Evolutionary conservation across 2,797 vertebrate species (phyloP).

Genomic region (Todus mexicanus): DNA sequence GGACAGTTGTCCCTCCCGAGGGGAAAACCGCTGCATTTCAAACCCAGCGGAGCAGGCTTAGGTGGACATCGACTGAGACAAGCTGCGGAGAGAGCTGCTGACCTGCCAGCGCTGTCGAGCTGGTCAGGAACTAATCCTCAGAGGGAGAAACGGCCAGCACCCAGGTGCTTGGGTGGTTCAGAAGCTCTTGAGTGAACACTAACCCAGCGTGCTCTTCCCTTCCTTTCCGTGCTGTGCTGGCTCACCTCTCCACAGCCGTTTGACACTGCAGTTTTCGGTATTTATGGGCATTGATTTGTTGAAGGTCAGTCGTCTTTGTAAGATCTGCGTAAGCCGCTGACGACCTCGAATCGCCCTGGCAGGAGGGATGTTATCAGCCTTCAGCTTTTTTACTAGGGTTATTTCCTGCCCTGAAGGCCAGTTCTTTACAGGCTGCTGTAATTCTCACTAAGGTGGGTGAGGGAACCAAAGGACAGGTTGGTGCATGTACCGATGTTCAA

Average conservation of each 20-base stretch:
- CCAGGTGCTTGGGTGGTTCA: background rate
- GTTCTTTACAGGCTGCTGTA: background rate
- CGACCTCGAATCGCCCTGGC: background rate
- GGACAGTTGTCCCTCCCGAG: background rate
- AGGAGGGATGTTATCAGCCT: slow-evolving; percentile 15
- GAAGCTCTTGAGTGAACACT: slow-evolving; percentile 21
- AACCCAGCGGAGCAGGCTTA: background rate
- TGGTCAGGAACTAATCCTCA: background rate
- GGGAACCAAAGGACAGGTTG: background rate
- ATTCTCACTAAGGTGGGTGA: background rate
- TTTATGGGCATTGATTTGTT: slow-evolving; percentile 20
- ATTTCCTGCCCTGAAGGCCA: background rate
- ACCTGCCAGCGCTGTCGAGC: background rate
- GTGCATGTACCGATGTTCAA: background rate
- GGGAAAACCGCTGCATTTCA: background rate
- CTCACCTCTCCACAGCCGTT: background rate
- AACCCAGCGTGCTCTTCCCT: background rate
- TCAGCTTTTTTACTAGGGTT: background rate
- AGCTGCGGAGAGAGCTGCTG: background rate
- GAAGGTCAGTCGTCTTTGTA: slow-evolving; percentile 5
- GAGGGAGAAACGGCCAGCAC: background rate
- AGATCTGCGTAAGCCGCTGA: background rate
- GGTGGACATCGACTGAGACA: background rate
- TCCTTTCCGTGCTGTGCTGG: background rate
- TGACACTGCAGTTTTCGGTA: background rate